Evolutionary conservation across 2,113 vertebrate species (phyloP), one percentile per base, ranked within the genome.

Genomic region (Fregata magnificens): DNA sequence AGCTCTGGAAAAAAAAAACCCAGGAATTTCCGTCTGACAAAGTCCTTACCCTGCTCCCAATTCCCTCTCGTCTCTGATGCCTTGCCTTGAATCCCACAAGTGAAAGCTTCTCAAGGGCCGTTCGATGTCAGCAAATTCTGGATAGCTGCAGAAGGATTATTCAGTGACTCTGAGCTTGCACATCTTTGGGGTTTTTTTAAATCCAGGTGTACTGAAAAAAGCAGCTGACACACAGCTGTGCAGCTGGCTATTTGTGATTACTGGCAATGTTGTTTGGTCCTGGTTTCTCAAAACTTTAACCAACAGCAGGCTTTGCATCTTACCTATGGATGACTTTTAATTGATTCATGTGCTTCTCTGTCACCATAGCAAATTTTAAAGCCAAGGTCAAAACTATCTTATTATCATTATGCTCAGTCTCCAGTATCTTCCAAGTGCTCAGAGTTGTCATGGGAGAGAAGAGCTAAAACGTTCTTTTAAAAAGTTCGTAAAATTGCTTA

Each of bases 61-160:
- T 34, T 78, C 29, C 26, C 32, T n/a, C 63, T 78, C 45, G 26
- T 32, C 21, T 5, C 3, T 28, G 36, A 11, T 31, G 34, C 11
- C 13, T 77, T 83, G 32, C 28, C 24, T 56, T 69, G 28, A 90
- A 34, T 31, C 34, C 31, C 36, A 1, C 42, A 56, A 10, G 17
- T 25, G 40, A 29, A 86, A 14, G 32, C 6, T 80, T 82, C 52
- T 56, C 31, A 44, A 38, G 4, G 0, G 0, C 14, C 1, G 0
- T 21, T 66, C 2, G 3, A 52, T 13, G 9, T 10, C 79, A 53
- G 34, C 28, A 90, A 47, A 70, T 67, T 69, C 52, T 47, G 24
- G 32, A n/a, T n/a, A 38, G 14, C 40, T 82, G 44, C 24, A 72
- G 45, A 34, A 74, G n/a, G 38, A 38, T 53, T 47, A 50, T 59